Percentiles rank a stretch among this genome's conserved stretches.
phyloP scores from a whole-genome alignment of 2,888 invertebrate species.

The Oligia strigilis region DNA sequence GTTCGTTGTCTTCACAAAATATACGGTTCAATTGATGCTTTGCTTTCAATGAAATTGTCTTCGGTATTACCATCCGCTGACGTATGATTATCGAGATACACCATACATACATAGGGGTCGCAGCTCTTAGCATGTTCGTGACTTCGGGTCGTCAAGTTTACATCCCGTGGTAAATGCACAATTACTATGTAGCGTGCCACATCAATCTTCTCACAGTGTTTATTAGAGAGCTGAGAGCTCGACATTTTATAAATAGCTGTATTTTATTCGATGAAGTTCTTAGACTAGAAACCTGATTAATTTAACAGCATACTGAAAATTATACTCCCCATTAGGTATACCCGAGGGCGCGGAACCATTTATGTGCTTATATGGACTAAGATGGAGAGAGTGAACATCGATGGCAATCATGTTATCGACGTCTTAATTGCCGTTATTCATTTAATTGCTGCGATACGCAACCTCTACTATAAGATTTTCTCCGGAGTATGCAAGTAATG shows the following conservation, averaged over 20 bases:
- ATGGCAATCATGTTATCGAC: conserved; percentile 59
- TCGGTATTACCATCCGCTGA: conserved; percentile 51
- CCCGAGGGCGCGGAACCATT: conserved; percentile 53
- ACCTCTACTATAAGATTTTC: conserved; percentile 67
- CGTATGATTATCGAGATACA: conserved; percentile 63
- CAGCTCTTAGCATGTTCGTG: conserved; percentile 62
- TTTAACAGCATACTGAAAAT: conserved; percentile 55
- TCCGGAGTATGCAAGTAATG: conserved; percentile 51
- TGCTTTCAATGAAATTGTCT: conserved; percentile 69
- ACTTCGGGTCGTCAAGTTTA: conserved; percentile 60
- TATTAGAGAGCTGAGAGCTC: conserved; percentile 47
- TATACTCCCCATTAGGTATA: conserved; percentile 50
- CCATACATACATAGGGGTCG: conserved; percentile 44
- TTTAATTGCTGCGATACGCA: conserved; percentile 69
- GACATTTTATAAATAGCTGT: conserved; percentile 30
- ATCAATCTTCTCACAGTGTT: conserved; percentile 65
- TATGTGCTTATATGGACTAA: conserved; percentile 48
- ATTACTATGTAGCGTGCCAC: conserved; percentile 65
- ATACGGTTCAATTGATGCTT: conserved; percentile 73
- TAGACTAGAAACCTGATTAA: conserved; percentile 49
- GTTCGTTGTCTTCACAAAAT: conserved; percentile 72
- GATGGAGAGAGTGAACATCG: conserved; percentile 60
- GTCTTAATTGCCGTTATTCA: conserved; percentile 64
- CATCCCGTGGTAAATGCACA: conserved; percentile 68
- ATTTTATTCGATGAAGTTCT: conserved; percentile 37